Evolutionary conservation across 1,140 invertebrate genomes (phyloP), one percentile per base, ranked within the genome.

Genomic region (Chymomyza costata): DNA sequence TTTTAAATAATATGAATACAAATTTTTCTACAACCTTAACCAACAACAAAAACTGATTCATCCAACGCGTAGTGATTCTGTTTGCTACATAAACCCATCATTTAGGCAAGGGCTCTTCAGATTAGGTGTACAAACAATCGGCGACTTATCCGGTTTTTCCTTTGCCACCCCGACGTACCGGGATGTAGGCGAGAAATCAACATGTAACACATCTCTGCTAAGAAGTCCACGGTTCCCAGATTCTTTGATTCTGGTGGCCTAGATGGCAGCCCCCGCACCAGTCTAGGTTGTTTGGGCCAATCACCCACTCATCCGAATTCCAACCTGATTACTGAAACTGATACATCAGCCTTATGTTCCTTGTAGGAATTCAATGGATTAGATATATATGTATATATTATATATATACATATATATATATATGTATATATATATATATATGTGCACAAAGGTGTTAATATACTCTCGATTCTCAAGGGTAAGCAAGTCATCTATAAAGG

Each of bases 21-120:
- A 70, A 31, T 47, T 59, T 78, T 59, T 50, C 31, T 55, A 76
- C 21, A n/a, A n/a, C n/a, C n/a, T n/a, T n/a, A n/a, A n/a, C n/a
- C n/a, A n/a, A n/a, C n/a, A n/a, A n/a, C n/a, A n/a, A n/a, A n/a
- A n/a, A n/a, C n/a, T n/a, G n/a, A n/a, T n/a, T n/a, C n/a, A n/a
- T 25, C 3, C 21, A 25, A 25, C 8, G 3, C 8, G 21, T 3
- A 5, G 21, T 8, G 3, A 5, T 25, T 25, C 21, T 25, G 3
- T 25, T 25, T 25, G 21, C 8, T 25, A 25, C 3, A 3, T 25
- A 25, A 15, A 21, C n/a, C 11, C 19, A 2, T 14, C 1, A 30
- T 14, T 21, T 1, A 13, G 2, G 15, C 56, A 0, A 19, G 3
- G 17, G 48, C 31, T 5, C 16, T 35, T 6, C n/a, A n/a, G n/a